A percentile compares a stretch with the other conserved stretches of the same genome.
These are phyloP conservation scores for Nemurella pictetii DNA, from an alignment of 2,888 invertebrate genomes.

Conservation along the genomic window DNA sequence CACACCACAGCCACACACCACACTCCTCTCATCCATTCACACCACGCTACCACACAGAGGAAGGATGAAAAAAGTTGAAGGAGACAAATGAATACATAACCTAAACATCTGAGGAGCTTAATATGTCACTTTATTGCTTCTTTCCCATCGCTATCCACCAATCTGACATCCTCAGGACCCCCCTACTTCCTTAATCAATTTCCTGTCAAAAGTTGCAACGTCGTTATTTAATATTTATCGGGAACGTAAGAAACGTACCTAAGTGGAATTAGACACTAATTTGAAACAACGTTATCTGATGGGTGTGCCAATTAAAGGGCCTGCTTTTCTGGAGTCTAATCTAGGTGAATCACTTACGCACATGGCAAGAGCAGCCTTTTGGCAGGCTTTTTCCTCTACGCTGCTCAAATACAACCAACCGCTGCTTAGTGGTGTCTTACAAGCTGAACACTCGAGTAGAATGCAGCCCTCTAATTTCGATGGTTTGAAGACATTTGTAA, in stretches of 20 bases:
- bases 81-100: constrained; percentile 24
- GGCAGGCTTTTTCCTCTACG: not conserved
- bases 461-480: no score
- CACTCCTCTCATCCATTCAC: not conserved
- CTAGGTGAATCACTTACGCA: not conserved
- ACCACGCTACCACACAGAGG: not conserved
- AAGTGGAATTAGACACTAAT: constrained; percentile 18
- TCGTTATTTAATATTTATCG: constrained; percentile 26
- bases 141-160: not conserved
- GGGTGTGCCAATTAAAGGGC: not conserved
- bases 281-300: not conserved
- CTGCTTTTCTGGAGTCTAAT: not conserved
- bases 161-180: not conserved
- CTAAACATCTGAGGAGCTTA: constrained; percentile 5
- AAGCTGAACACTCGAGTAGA: no score
- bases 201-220: constrained; percentile 25
- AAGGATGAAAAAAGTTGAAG: constrained; percentile 11
- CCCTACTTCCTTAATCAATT: constrained; percentile 24
- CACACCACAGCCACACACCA: not conserved
- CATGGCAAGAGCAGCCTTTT: not conserved
- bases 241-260: not conserved
- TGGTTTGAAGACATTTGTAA: not conserved
- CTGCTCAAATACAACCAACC: not conserved
- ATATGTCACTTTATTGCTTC: constrained; percentile 18
- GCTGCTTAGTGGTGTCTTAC: no score